These are phyloP conservation scores for Bombus pascuorum DNA, from an alignment of 1,140 invertebrate species.

Conservation along the genomic window DNA sequence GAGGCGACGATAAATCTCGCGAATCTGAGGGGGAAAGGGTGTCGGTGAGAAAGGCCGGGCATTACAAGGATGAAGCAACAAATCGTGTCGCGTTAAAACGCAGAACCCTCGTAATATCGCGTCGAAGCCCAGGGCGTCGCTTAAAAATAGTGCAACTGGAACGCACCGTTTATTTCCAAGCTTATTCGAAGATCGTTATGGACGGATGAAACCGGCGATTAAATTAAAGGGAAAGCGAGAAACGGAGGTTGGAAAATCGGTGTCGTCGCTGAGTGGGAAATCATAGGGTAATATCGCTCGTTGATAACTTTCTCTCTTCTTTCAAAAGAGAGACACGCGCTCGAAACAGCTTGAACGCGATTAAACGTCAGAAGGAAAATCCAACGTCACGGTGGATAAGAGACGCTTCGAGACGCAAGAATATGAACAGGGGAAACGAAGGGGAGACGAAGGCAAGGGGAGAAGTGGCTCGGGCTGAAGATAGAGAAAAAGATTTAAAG, in stretches of 20 bases:
- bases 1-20: slow-evolving; percentile 5
- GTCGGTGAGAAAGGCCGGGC: background rate
- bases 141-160: slow-evolving; percentile 31
- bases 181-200: background rate
- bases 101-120: slow-evolving; percentile 18
- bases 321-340: background rate
- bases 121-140: background rate
- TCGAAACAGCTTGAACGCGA: background rate
- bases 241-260: background rate
- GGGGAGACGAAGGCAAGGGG: background rate
- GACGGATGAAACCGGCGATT: slow-evolving; percentile 14
- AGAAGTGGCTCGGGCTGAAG: slow-evolving; percentile 17
- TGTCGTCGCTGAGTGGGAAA: background rate
- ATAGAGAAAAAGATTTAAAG: slow-evolving; percentile 61
- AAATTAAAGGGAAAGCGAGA: slow-evolving; percentile 8
- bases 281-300: slow-evolving; percentile 26
- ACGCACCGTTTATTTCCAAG: slow-evolving; percentile 7
- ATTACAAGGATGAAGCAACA: background rate
- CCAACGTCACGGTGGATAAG: slow-evolving; percentile 15
- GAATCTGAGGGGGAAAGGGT: background rate
- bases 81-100: slow-evolving; percentile 35
- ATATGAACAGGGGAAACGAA: background rate
- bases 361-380: slow-evolving; percentile 30
- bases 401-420: background rate
- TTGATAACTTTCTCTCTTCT: slow-evolving; percentile 43